Evolutionary conservation across 2,888 invertebrate genomes (phyloP).

Genomic region (Cephalotes varians): DNA sequence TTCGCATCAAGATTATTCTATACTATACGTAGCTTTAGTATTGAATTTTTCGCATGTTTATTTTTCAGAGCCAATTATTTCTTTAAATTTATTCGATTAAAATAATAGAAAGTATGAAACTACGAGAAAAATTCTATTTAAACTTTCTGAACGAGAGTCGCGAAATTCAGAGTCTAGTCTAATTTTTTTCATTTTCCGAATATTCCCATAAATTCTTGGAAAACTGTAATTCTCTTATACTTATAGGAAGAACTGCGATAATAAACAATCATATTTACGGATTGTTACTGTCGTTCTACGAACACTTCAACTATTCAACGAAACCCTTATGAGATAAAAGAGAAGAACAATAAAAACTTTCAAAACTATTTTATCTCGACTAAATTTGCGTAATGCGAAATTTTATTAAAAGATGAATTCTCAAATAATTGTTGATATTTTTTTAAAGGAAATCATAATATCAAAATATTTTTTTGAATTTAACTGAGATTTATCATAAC

Average conservation of each 20-base stretch:
- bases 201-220: background rate
- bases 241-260: background rate
- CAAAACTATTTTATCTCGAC: background rate
- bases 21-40: background rate
- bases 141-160: background rate
- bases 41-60: background rate
- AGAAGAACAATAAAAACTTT: conserved; percentile 1
- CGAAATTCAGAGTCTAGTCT: no score
- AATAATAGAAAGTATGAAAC: background rate
- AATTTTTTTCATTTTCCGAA: conserved; percentile 1
- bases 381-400: background rate
- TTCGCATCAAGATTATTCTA: background rate
- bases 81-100: background rate
- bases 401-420: conserved; percentile 27
- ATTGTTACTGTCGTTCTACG: conserved; percentile 26
- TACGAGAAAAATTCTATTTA: background rate
- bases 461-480: background rate
- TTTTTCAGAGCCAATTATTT: background rate
- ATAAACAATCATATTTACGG: conserved; percentile 20
- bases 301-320: conserved; percentile 22
- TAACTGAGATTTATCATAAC: background rate
- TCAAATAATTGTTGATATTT: background rate
- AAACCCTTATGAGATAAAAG: conserved; percentile 22
- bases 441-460: background rate
- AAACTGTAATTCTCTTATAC: background rate